Evolutionary conservation across 2,888 invertebrate genomes (phyloP).

Genomic region (Ectemnius continuus): DNA sequence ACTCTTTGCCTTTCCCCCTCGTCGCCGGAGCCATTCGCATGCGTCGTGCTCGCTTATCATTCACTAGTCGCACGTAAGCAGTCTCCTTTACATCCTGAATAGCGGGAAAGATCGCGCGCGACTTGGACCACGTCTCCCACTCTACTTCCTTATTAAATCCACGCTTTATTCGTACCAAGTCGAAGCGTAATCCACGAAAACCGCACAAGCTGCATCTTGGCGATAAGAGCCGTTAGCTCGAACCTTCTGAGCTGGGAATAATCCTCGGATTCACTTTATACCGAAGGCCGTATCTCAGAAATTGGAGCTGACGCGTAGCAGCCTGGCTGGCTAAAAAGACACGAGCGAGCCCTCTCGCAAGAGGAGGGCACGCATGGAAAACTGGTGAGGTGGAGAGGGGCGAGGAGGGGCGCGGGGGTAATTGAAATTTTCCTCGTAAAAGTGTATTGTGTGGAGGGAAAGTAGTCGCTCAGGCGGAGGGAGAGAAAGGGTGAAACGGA

Average conservation of each 20-base stretch:
- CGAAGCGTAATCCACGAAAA: too few species aligned
- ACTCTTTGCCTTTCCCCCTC: constrained; percentile 11
- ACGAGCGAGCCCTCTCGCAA: too few species aligned
- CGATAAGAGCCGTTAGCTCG: neutral
- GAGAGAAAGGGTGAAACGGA: neutral
- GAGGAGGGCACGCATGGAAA: too few species aligned
- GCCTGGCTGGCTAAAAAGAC: too few species aligned
- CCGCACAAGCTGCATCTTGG: neutral
- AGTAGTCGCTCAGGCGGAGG: too few species aligned
- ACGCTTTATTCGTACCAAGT: too few species aligned
- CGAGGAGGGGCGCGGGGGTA: neutral
- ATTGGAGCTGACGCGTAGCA: too few species aligned
- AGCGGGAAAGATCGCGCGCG: constrained; percentile 29
- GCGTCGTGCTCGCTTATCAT: constrained; percentile 36
- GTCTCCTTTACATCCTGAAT: constrained; percentile 26
- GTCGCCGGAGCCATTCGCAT: neutral
- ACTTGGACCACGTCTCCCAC: too few species aligned
- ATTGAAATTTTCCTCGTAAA: constrained; percentile 20
- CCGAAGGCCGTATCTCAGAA: neutral
- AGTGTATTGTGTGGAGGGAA: neutral
- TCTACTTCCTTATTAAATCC: too few species aligned
- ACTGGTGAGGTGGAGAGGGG: too few species aligned
- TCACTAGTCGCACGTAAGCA: constrained; percentile 24
- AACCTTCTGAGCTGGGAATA: constrained; percentile 2
- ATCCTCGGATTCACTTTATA: neutral